Base-by-base conservation (phyloP, 2,797 vertebrate species). In the Catharus ustulatus region DNA sequence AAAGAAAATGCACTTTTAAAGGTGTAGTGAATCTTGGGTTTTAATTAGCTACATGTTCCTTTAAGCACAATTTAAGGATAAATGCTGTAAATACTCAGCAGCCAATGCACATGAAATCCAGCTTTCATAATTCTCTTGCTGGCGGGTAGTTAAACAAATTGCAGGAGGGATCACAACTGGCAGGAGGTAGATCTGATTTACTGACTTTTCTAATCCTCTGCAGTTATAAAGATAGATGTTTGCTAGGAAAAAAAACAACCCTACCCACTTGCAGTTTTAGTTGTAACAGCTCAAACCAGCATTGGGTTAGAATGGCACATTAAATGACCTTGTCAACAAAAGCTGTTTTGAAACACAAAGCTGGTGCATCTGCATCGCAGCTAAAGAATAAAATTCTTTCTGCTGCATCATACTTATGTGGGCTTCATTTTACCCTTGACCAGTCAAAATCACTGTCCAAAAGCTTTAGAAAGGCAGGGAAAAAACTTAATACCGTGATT, bases 311-410 rank as follows among this genome's bases (percentile, higher is more conserved):
- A 94, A 79, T 8, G 20, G 57, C 71, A 89, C 81, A 27, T 68
- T 40, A 78, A 49, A 93, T 82, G 89, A 94, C 75, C 93, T 89
- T 92, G 89, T 72, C 86, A 74, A 93, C 78, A 83, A 87, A 83
- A 87, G 78, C 92, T 77, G 81, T 59, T 95, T 96, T 90, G 87
- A 64, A 95, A 87, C 75, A 94, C 84, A 83, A 93, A 96, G 75
- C 89, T 64, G 57, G 49, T 61, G 54, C 64, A 64, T 92, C 81
- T 90, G 89, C 40, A 0, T 84, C 86, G 77, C 61, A 54, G 78
- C 61, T 68, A 82, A 90, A 91, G 72, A 95, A 92, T 32, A 94
- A 85, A 92, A 89, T 72, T 93, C 66, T 45, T 94, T 83, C 94
- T 21, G 27, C 86, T 79, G 72, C 86, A 94, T 90, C 92, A 87